Base-by-base conservation (phyloP, 2,888 invertebrate genomes). In the Agriopis marginaria region DNA sequence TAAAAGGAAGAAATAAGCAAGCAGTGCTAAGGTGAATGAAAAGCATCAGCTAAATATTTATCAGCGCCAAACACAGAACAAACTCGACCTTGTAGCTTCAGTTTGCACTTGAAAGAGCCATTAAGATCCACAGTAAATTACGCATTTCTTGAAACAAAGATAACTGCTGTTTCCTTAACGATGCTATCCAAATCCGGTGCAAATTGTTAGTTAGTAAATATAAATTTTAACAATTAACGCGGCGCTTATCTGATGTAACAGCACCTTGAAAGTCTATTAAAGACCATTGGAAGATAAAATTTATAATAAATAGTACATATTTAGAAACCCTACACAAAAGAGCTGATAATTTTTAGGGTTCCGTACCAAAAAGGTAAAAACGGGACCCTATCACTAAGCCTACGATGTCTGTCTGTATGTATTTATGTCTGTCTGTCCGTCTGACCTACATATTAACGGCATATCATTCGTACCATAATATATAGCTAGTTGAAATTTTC, bases 101-200 rank as follows among this genome's bases (percentile, higher is more conserved):
- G 51, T 7, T 49, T 8, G 59, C 63, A 65, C 61, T 64, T 69
- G 50, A 64, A 51, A 56, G 42, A 42, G 63, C 32, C 62, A 51
- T 51, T 54, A 65, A 75, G 66, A 77, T 73, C 70, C 60, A 77
- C 61, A 58, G 59, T 56, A 42, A 60, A 40, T 61, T 63, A 67
- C 32, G 63, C 63, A 71, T 67, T 70, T 64, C 70, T 61, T 66
- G 62, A 76, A 70, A 63, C 68, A 75, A 72, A 79, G 77, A 76
- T 77, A 76, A 77, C 60, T 72, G 72, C 71, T 69, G 74, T 76
- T 81, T 77, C 77, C 76, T 76, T 68, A 68, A 75, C 55, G 73
- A 77, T 75, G 72, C 70, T 64, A 70, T 71, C 68, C 68, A 74
- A 72, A 73, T 73, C 77, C 75, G 75, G 74, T 61, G 62, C 66